phyloP scores from a whole-genome alignment of 2,113 vertebrate genomes.

The Picathartes gymnocephalus region DNA sequence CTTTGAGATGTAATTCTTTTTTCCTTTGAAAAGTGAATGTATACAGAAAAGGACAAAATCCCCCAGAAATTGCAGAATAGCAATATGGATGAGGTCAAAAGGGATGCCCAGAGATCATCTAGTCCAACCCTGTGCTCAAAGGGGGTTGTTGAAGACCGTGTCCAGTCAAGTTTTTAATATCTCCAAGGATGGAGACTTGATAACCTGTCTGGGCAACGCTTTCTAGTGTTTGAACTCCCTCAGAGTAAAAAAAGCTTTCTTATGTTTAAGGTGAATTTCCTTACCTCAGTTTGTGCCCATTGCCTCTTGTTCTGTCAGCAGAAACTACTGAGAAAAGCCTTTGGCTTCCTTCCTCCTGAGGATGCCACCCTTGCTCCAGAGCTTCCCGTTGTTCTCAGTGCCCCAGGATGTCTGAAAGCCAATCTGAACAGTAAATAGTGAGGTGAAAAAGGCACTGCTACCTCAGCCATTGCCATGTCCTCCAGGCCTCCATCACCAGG shows the following conservation, averaged over 20 bases:
- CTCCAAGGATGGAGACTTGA: background rate
- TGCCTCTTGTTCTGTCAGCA: background rate
- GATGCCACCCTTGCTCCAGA: background rate
- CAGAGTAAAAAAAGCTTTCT: background rate
- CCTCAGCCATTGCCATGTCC: background rate
- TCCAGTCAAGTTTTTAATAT: background rate
- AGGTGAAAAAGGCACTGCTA: background rate
- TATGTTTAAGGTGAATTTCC: background rate
- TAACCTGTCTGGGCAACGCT: background rate
- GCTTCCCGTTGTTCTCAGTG: background rate
- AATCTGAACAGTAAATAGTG: background rate
- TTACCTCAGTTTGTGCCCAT: background rate
- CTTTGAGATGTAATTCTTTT: background rate
- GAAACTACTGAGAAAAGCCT: background rate
- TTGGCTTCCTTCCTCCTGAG: background rate
- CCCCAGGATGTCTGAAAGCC: background rate
- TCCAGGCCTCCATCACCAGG: background rate
- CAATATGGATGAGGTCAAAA: background rate
- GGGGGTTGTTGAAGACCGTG: background rate
- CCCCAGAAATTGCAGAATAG: background rate
- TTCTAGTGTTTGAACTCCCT: background rate
- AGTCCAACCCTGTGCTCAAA: background rate
- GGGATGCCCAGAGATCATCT: background rate
- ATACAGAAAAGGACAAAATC: background rate
- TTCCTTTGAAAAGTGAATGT: background rate